These are phyloP conservation scores for Saccopteryx bilineata DNA, from an alignment of 2,113 vertebrate species.

Conservation along the genomic window DNA sequence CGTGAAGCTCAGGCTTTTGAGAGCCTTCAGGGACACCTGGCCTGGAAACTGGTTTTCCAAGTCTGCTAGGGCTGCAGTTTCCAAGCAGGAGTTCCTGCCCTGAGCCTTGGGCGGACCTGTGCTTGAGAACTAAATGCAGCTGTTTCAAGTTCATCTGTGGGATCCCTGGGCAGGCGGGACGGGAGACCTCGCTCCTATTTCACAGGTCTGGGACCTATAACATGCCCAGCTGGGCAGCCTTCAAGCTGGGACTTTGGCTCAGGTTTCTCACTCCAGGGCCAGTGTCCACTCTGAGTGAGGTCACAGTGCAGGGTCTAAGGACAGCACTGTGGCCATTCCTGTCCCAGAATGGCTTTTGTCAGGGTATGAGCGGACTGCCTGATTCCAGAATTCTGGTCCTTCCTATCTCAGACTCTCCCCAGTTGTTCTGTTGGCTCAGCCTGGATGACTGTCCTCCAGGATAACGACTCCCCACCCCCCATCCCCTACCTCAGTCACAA, in stretches of 20 bases:
- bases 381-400: neutral
- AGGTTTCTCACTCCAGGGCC: neutral
- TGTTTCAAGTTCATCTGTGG: neutral
- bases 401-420: neutral
- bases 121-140: neutral
- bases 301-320: neutral
- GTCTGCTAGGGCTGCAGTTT: neutral
- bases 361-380: neutral
- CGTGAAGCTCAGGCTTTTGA: neutral
- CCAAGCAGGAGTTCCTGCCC: neutral
- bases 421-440: neutral
- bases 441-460: neutral
- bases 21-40: neutral
- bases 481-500: neutral
- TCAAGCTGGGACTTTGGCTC: neutral
- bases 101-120: neutral
- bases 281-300: neutral
- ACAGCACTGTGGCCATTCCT: neutral
- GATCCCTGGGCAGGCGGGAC: neutral
- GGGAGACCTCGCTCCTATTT: neutral
- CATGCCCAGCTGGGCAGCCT: neutral
- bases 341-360: neutral
- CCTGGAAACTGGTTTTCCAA: neutral
- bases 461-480: neutral
- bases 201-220: neutral